These are phyloP conservation scores for Pocillopora damicornis DNA, from an alignment of 64 coral and sea anemone genomes.

Conservation along the genomic window DNA sequence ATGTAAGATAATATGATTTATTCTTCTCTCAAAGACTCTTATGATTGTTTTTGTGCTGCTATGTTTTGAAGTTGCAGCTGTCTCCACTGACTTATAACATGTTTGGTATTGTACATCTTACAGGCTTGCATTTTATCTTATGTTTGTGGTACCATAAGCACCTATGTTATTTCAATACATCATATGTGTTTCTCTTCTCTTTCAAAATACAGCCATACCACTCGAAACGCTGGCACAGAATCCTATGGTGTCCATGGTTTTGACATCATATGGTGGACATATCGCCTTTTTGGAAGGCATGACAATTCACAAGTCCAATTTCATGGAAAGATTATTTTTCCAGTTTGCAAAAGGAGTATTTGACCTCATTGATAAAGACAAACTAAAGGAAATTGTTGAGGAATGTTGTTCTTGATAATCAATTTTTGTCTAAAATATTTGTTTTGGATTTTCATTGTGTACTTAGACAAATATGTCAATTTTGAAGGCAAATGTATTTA, in stretches of 20 bases:
- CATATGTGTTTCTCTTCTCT: not conserved
- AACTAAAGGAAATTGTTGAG: conserved; percentile 48
- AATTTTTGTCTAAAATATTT: not conserved
- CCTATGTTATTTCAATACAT: not conserved
- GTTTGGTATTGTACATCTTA: too few relatives aligned
- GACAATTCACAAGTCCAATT: conserved; percentile 65
- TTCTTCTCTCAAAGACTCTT: too few relatives aligned
- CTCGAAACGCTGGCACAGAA: conserved; percentile 62
- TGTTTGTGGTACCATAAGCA: not conserved
- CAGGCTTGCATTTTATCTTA: not conserved
- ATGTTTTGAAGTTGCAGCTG: too few relatives aligned
- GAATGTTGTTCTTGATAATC: not conserved
- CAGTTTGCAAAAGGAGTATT: conserved; percentile 74
- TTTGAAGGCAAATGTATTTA: too few relatives aligned
- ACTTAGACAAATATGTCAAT: too few relatives aligned
- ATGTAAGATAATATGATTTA: too few relatives aligned
- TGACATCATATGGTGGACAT: conserved; percentile 82
- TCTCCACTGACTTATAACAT: too few relatives aligned
- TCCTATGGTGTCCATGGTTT: conserved; percentile 62
- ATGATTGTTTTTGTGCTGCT: too few relatives aligned
- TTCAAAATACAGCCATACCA: conserved; percentile 61
- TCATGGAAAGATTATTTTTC: conserved; percentile 76
- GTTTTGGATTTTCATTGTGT: not conserved
- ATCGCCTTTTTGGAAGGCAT: conserved; percentile 82
- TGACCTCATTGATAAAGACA: conserved; percentile 46